A percentile compares a stretch with the other conserved stretches of the same genome.
Evolutionary conservation across 2,888 invertebrate genomes (phyloP).

Genomic region (Salticus scenicus): DNA sequence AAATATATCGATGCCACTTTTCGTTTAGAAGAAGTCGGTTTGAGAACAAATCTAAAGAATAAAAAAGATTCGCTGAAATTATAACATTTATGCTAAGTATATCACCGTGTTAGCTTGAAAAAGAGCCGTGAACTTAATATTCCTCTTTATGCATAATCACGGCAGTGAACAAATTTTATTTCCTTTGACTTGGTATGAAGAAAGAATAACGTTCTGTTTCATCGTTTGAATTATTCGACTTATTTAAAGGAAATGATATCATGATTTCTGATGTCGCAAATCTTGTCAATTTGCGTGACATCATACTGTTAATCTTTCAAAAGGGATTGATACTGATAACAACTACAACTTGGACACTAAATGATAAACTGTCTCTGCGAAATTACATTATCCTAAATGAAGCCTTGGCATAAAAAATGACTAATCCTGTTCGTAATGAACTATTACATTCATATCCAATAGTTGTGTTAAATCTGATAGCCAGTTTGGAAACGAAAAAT

Average conservation of each 20-base stretch:
- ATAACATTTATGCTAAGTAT: background rate
- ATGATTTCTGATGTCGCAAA: background rate
- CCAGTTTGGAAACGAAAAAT: background rate
- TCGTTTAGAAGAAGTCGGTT: too few species aligned
- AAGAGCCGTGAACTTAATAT: background rate
- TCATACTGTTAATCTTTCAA: background rate
- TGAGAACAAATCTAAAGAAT: too few species aligned
- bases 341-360: background rate
- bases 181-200: background rate
- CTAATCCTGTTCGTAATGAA: background rate
- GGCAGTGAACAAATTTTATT: background rate
- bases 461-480: background rate
- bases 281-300: slow-evolving; percentile 12
- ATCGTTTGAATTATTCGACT: background rate
- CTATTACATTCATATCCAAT: background rate
- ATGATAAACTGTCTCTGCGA: background rate
- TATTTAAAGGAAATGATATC: background rate
- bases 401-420: background rate
- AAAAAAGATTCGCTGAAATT: too few species aligned
- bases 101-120: background rate
- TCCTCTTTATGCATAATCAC: background rate
- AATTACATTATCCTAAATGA: background rate
- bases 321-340: background rate
- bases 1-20: too few species aligned
- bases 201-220: background rate